These are phyloP conservation scores for Phaenicophaeus curvirostris DNA, from an alignment of 2,797 vertebrate genomes.

Conservation along the genomic window DNA sequence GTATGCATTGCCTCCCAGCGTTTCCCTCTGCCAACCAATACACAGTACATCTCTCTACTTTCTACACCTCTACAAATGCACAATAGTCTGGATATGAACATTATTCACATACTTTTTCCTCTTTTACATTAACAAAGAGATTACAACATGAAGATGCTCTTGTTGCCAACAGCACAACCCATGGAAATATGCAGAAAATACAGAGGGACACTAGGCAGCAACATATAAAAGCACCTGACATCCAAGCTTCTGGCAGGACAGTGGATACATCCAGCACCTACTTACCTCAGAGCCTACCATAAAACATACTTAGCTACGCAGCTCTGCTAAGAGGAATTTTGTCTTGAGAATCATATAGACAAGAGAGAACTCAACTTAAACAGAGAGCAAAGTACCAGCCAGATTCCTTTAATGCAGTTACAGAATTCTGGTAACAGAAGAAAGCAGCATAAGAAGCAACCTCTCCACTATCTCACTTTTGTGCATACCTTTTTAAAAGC, in stretches of 20 bases:
- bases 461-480: not conserved
- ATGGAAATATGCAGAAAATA: not conserved
- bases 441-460: not conserved
- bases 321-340: not conserved
- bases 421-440: not conserved
- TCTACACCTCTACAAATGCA: not conserved
- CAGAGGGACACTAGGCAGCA: not conserved
- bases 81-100: accelerated
- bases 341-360: accelerated
- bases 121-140: not conserved
- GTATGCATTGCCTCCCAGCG: accelerated
- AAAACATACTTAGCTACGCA: not conserved
- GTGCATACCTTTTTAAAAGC: not conserved
- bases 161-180: not conserved
- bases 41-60: accelerated
- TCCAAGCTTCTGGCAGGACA: not conserved
- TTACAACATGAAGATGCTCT: not conserved
- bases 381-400: not conserved
- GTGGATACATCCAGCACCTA: not conserved
- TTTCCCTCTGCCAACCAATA: not conserved
- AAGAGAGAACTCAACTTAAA: not conserved
- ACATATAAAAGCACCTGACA: accelerated
- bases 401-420: not conserved
- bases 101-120: not conserved
- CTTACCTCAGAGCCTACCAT: not conserved